These are phyloP conservation scores for Sebastes ruberrimus DNA, from an alignment of 2,797 vertebrate species.

Conservation along the genomic window DNA sequence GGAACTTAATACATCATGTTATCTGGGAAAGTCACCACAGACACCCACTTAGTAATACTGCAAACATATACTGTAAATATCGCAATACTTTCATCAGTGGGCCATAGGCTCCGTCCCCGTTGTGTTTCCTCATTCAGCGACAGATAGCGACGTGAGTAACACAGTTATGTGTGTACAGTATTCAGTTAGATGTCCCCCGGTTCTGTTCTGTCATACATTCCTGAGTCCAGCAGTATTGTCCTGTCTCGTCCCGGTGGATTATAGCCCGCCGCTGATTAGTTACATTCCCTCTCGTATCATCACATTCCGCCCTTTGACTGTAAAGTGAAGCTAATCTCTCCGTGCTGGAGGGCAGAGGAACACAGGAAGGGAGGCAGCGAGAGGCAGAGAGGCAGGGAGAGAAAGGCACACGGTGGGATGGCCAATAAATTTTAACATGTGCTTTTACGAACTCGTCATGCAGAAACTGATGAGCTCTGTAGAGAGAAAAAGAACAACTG, in stretches of 20 bases:
- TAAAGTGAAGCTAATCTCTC: conserved; percentile 39
- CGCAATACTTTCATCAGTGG: background rate
- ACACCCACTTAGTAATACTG: background rate
- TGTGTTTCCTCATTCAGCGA: background rate
- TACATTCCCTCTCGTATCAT: conserved; percentile 63
- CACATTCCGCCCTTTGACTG: conserved; percentile 55
- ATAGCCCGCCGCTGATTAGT: conserved; percentile 63
- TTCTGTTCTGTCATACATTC: conserved; percentile 56
- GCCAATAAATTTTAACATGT: conserved; percentile 1
- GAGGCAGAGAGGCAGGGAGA: background rate
- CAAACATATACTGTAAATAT: background rate
- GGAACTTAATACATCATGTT: background rate
- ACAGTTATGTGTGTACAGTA: background rate
- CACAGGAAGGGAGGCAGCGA: background rate
- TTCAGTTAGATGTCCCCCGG: background rate
- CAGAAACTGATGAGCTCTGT: background rate
- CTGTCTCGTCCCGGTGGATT: conserved; percentile 46
- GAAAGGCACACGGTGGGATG: background rate
- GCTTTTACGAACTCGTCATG: conserved; percentile 5
- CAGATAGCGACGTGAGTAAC: no score
- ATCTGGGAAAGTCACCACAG: background rate
- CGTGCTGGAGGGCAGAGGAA: conserved; percentile 12
- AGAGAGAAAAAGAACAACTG: background rate
- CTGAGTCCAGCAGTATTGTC: conserved; percentile 53
- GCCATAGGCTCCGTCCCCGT: background rate